Base-by-base conservation (phyloP, 2,888 invertebrate genomes). In the Brenthis daphne region DNA sequence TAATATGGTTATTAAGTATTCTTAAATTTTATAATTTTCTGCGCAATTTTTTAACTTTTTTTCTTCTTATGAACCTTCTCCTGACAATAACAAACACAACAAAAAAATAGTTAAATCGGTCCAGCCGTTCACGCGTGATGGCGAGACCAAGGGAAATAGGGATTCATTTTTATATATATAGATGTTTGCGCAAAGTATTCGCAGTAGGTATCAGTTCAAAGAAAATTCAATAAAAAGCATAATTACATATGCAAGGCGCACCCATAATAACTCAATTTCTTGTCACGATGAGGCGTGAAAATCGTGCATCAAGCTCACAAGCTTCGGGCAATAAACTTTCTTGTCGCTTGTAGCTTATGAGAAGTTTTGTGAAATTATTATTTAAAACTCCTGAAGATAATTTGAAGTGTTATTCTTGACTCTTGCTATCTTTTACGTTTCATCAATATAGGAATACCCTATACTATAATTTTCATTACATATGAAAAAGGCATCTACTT, bases 251-350 rank as follows among this genome's bases (percentile, higher is more conserved):
- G 71, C 73, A 67, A 64, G 58, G 55, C 61, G 64, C 61, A 57
- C 55, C 57, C 47, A 50, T 54, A 67, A 72, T 73, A 70, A 70
- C 68, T 72, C 73, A 72, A 69, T 70, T 71, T 72, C 72, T 68
- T 72, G 73, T 77, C 73, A 76, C 74, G 76, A 74, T 71, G 76
- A 85, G 82, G 85, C 84, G 87, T 79, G 83, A 85, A 86, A 71
- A 73, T 68, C 68, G 82, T 79, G 78, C 79, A 77, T 77, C 71
- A 78, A 80, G 77, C 78, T 77, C 77, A 77, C 74, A 76, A 76
- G 74, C 74, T 76, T 78, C 73, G 86, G 83, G 83, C 84, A 85
- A 84, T 85, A 84, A 86, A 85, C 85, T 85, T 83, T 80, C 77
- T 76, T 73, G 64, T 66, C 57, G 63, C 20, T 69, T 57, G 47